phyloP scores from a whole-genome alignment of 2,888 invertebrate genomes.

The Leucophenga montana region DNA sequence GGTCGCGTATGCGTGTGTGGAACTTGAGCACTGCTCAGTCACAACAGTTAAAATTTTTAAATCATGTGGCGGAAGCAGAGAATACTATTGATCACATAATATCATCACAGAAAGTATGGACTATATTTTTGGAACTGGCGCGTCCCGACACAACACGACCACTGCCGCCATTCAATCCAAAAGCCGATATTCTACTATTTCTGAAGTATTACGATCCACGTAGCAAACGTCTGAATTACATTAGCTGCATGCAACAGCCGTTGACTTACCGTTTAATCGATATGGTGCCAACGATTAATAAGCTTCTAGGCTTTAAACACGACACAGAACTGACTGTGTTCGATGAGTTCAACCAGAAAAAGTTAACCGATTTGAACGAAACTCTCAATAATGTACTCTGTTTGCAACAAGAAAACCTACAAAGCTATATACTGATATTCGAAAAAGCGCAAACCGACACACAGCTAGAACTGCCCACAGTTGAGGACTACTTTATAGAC shows the following conservation, averaged over 20 bases:
- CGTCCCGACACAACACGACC: conserved; percentile 83
- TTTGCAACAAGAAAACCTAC: conserved; percentile 81
- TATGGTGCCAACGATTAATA: conserved; percentile 88
- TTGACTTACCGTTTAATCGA: conserved; percentile 88
- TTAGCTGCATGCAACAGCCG: conserved; percentile 92
- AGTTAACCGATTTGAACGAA: conserved; percentile 73
- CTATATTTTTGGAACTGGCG: conserved; percentile 90
- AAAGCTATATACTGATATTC: conserved; percentile 97
- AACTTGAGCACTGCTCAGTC: conserved; percentile 85
- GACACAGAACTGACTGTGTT: conserved; percentile 90
- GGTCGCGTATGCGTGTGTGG: conserved; percentile 92
- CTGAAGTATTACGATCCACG: conserved; percentile 89
- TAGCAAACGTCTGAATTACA: conserved; percentile 92
- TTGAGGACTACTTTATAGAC: conserved; percentile 94
- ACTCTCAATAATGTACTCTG: conserved; percentile 86
- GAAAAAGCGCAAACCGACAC: conserved; percentile 89
- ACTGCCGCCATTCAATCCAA: conserved; percentile 91
- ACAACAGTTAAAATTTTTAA: conserved; percentile 84
- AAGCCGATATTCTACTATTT: conserved; percentile 79
- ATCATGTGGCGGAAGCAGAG: conserved; percentile 84
- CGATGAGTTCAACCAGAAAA: conserved; percentile 78
- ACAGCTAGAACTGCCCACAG: conserved; percentile 80
- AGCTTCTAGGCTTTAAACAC: conserved; percentile 88
- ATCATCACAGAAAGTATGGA: conserved; percentile 84
- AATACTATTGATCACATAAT: conserved; percentile 77